Base-by-base conservation (phyloP, 2,888 invertebrate genomes). In the Thereva nobilitata region DNA sequence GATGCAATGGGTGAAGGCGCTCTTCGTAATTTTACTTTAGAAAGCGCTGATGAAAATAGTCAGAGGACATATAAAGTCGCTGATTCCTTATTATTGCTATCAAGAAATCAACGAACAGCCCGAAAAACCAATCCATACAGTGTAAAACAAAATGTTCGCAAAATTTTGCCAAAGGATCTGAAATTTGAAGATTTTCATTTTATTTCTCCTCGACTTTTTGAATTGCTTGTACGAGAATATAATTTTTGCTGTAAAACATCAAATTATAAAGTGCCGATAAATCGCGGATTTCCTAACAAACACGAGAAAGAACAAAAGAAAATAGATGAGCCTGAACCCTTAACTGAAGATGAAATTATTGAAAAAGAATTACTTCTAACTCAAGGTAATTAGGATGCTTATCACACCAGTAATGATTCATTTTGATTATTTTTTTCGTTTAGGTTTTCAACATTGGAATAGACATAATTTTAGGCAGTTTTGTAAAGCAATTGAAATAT, bases 111-210 rank as follows among this genome's bases (percentile, higher is more conserved):
- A 81, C 87, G 99, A 67, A 99, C 99, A 82, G 98, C 98, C 1
- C n/a, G n/a, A n/a, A n/a, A n/a, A n/a, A n/a, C n/a, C n/a, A n/a
- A n/a, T n/a, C n/a, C n/a, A n/a, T n/a, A n/a, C n/a, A n/a, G n/a
- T n/a, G n/a, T n/a, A n/a, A n/a, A n/a, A n/a, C n/a, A n/a, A n/a
- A n/a, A n/a, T n/a, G n/a, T n/a, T n/a, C n/a, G n/a, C n/a, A n/a
- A n/a, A n/a, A n/a, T n/a, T n/a, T n/a, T n/a, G 4, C 99, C 99
- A 0, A 99, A 98, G 78, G 97, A 99, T 78, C 99, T 99, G 0
- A 96, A 96, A 73, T 97, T 99, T 1, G 98, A 98, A 84, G 99
- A 99, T 82, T 99, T 98, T 80, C 99, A 99, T 80, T 99, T 99
- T 82, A 99, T 97, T 82, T 99, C 99, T 4, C 95, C 97, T 2